Conservation (phyloP, 1,140 invertebrate species). For the Drosophila erecta region DNA sequence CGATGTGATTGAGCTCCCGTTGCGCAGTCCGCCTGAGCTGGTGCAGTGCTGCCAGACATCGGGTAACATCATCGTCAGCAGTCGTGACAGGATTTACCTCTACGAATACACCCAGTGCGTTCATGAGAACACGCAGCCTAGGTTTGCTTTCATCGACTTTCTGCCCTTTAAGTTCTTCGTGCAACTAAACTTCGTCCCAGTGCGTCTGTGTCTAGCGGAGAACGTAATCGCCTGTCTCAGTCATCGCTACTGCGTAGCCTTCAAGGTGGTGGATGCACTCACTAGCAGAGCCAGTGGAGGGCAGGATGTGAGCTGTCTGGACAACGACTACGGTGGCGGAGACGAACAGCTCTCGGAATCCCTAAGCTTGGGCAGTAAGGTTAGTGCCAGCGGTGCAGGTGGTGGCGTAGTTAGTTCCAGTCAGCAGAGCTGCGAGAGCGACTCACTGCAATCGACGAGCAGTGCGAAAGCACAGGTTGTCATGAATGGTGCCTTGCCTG, state of each 20-base stretch:
- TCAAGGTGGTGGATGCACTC: conserved; percentile 77
- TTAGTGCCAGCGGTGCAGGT: conserved; percentile 53
- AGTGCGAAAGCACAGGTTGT: conserved; percentile 53
- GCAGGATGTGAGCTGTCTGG: conserved; percentile 60
- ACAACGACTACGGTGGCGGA: conserved; percentile 68
- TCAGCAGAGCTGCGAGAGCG: conserved; percentile 80
- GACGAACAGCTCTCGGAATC: conserved; percentile 77
- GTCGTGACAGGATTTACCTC: conserved; percentile 76
- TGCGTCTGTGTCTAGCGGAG: conserved; percentile 70
- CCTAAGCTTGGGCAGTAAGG: conserved; percentile 70
- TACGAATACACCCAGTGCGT: conserved; percentile 82
- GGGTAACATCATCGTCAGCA: conserved; percentile 81
- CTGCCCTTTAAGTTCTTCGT: conserved; percentile 82
- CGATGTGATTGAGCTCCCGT: conserved; percentile 78
- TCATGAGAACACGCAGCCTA: conserved; percentile 77
- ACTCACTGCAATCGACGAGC: conserved; percentile 75
- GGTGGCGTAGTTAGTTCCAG: conserved; percentile 53
- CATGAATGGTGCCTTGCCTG: conserved; percentile 50
- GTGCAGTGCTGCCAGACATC: conserved; percentile 80
- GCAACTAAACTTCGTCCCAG: conserved; percentile 76
- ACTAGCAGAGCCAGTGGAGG: conserved; percentile 35
- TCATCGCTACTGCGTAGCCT: conserved; percentile 80
- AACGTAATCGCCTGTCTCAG: conserved; percentile 81
- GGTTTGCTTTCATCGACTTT: conserved; percentile 81
- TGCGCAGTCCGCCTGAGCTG: conserved; percentile 77